phyloP scores from a whole-genome alignment of 2,797 vertebrate genomes.

The Cynopterus sphinx region DNA sequence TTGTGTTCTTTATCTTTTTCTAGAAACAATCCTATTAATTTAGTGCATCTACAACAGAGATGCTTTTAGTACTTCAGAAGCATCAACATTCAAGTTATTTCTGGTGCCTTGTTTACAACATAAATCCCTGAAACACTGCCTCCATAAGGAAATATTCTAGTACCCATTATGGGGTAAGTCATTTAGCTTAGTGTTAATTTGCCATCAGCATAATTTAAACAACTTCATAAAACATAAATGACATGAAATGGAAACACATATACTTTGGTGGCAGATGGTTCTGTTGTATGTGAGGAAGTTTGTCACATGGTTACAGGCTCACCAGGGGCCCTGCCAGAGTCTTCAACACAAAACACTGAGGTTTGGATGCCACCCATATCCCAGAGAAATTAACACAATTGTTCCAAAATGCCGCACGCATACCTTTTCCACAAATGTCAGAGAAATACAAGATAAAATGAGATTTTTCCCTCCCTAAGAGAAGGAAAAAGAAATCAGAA shows the following conservation, averaged over 20 bases:
- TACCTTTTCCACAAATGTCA: not conserved
- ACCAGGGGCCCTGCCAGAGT: not conserved
- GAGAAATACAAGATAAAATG: not conserved
- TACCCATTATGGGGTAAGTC: not conserved
- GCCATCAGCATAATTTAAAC: conserved; percentile 61
- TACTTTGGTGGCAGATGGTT: not conserved
- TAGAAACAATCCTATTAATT: not conserved
- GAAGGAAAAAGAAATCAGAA: conserved; percentile 19
- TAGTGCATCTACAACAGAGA: not conserved
- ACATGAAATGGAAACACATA: conserved; percentile 38
- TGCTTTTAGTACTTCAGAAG: not conserved
- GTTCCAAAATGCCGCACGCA: not conserved
- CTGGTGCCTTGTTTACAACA: not conserved
- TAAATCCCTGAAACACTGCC: not conserved
- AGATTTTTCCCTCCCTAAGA: not conserved
- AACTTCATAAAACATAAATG: conserved; percentile 45
- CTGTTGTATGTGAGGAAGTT: not conserved
- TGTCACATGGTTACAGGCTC: not conserved
- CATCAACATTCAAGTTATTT: not conserved
- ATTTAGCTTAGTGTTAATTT: conserved; percentile 8
- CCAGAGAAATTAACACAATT: not conserved
- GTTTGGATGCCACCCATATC: not conserved
- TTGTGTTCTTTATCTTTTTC: not conserved
- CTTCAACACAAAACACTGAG: not conserved
- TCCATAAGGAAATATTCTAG: not conserved